Percentiles rank a stretch among this genome's conserved stretches.
Conservation (phyloP, 2,888 invertebrate genomes). For the Ophion costatus region DNA sequence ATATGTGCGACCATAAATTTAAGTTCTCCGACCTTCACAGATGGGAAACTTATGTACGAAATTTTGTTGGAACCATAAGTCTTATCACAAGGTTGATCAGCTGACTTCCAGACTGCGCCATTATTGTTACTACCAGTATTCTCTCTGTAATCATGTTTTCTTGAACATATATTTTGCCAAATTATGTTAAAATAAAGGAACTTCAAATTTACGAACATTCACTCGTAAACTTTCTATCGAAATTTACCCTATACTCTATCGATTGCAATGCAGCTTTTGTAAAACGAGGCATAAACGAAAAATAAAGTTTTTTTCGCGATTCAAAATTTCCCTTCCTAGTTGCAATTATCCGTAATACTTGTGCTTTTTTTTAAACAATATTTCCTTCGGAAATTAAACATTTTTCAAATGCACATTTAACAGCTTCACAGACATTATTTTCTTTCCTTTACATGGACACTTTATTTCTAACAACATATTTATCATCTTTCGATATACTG, state of each 20-base stretch:
- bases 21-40: neutral
- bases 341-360: slow-evolving; percentile 64
- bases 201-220: slow-evolving; percentile 54
- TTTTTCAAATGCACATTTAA: slow-evolving; percentile 54
- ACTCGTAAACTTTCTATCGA: slow-evolving; percentile 47
- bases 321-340: slow-evolving; percentile 60
- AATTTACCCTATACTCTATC: slow-evolving; percentile 37
- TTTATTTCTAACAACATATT: slow-evolving; percentile 72
- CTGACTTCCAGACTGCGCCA: neutral
- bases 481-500: slow-evolving; percentile 64
- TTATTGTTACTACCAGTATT: neutral
- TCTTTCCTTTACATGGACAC: slow-evolving; percentile 69
- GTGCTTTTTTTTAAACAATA: slow-evolving; percentile 50
- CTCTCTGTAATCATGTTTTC: neutral
- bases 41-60: neutral
- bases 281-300: slow-evolving; percentile 55
- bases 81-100: neutral
- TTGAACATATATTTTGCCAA: slow-evolving; percentile 41
- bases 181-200: slow-evolving; percentile 14
- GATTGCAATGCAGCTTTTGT: slow-evolving; percentile 44
- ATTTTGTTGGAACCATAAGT: neutral
- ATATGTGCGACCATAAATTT: slow-evolving; percentile 25
- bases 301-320: slow-evolving; percentile 49
- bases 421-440: slow-evolving; percentile 37
- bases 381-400: slow-evolving; percentile 37